These are phyloP conservation scores for Pomatorhinus ruficollis DNA, from an alignment of 2,113 vertebrate species.

Conservation along the genomic window DNA sequence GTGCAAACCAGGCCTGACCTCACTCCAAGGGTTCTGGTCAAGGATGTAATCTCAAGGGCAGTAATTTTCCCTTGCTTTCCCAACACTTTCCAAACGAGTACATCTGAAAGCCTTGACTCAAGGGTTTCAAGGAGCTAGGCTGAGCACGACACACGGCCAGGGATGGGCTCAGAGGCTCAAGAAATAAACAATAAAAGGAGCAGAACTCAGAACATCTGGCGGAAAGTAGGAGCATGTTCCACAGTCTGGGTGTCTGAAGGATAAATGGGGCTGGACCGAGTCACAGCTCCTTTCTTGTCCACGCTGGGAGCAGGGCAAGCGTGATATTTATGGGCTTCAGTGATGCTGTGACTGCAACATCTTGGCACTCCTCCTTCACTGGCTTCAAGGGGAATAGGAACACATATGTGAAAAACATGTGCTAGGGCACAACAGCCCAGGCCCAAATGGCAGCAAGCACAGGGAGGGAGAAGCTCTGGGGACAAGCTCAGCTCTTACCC, in stretches of 20 bases:
- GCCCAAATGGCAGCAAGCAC: neutral
- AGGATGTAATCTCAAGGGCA: neutral
- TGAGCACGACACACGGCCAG: neutral
- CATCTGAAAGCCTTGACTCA: neutral
- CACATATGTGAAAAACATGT: conserved; percentile 26
- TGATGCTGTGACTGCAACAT: conserved; percentile 6
- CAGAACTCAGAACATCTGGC: conserved; percentile 29
- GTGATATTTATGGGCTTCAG: neutral
- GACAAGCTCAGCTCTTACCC: neutral
- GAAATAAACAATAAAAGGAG: conserved; percentile 25
- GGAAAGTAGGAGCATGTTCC: conserved; percentile 4
- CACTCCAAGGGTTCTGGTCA: neutral
- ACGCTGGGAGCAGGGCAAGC: neutral
- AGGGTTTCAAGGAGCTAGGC: conserved; percentile 22
- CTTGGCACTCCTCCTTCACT: neutral
- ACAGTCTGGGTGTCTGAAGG: conserved; percentile 5
- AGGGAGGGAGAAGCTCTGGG: neutral
- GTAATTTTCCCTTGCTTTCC: conserved; percentile 18
- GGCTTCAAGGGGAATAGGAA: neutral
- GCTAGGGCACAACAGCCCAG: neutral
- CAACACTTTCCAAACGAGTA: conserved; percentile 36
- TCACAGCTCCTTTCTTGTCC: neutral
- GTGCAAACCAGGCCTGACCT: neutral
- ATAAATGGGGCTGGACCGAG: conserved; percentile 19
- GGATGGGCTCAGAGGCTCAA: neutral